Base-by-base conservation (phyloP, 2,888 invertebrate genomes). In the Norana najaformis region DNA sequence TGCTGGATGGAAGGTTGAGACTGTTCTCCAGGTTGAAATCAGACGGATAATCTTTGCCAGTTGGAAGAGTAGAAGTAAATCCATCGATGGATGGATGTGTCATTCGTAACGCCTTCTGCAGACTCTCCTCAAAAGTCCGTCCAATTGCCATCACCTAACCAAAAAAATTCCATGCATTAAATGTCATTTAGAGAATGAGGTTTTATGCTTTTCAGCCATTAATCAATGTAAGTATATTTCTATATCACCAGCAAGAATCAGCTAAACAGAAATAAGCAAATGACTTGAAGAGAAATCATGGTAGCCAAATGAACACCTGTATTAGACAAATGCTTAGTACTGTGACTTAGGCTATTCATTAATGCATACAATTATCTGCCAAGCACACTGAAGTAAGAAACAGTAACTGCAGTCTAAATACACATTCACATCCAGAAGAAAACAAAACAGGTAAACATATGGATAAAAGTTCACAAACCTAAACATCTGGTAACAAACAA, bases 91-190 rank as follows among this genome's bases (percentile, higher is more conserved):
- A 92, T 16, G 93, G 94, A 91, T 94, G 94, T 0, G 93, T 94
- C 93, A 94, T 94, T 20, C 94, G 91, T 34, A 94, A 91, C 4
- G 94, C 94, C 91, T 94, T 94, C 92, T 94, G 94, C 16, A 94
- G 90, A 90, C 93, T 93, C 91, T 94, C 94, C 90, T 94, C 94
- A 93, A 94, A 94, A 18, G 93, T 94, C 16, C 94, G 92, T 11
- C 94, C 94, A 88, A 94, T 94, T 20, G 94, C 94, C 94, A 94
- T 94, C 38, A 94, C 93, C 93, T 93, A 90, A 38, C 82, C 39
- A 47, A 82, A 14, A 38, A 82, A 83, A 38, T 14, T 85, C 34
- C 36, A n/a, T 89, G 16, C 6, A 88, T 38, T 30, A 89, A 36
- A 39, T 88, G 20, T 38, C 89, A 11, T 69, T 69, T n/a, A n/a